These are phyloP conservation scores for Lasioglossum lativentre DNA, from an alignment of 2,888 invertebrate species.

Conservation along the genomic window DNA sequence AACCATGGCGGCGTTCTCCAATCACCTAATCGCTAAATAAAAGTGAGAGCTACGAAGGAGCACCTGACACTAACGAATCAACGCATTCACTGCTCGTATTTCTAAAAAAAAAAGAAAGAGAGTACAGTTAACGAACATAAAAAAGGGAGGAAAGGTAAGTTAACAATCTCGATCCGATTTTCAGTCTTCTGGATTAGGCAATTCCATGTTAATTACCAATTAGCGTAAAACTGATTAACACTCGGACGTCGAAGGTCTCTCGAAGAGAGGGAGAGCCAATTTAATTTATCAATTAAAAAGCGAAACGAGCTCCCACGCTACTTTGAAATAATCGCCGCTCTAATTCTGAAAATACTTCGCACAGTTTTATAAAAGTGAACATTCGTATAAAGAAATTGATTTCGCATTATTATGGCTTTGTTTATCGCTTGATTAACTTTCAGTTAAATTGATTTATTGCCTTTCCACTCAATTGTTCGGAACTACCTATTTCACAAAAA, in stretches of 20 bases:
- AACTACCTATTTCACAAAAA: neutral
- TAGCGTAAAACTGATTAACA: neutral
- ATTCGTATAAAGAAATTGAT: neutral
- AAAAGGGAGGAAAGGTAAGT: constrained; percentile 2
- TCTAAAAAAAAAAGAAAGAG: neutral
- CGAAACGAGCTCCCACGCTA: neutral
- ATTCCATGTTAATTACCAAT: constrained; percentile 5
- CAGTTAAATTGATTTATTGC: neutral
- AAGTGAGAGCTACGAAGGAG: constrained; percentile 10
- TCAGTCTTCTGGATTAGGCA: neutral
- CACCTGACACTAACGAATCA: constrained; percentile 8
- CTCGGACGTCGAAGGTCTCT: neutral
- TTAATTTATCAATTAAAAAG: neutral
- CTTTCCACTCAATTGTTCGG: neutral
- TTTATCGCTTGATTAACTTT: too few species aligned
- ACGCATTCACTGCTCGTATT: neutral
- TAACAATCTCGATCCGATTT: constrained; percentile 5
- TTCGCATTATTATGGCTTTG: too few species aligned
- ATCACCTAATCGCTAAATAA: constrained; percentile 17
- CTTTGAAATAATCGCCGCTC: neutral
- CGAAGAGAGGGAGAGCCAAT: neutral
- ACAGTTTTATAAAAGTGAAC: neutral
- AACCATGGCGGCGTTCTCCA: constrained; percentile 23
- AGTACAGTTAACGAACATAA: neutral
- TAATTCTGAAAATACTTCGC: neutral